Evolutionary conservation across 2,113 vertebrate species (phyloP).

Genomic region (Otolemur garnettii): DNA sequence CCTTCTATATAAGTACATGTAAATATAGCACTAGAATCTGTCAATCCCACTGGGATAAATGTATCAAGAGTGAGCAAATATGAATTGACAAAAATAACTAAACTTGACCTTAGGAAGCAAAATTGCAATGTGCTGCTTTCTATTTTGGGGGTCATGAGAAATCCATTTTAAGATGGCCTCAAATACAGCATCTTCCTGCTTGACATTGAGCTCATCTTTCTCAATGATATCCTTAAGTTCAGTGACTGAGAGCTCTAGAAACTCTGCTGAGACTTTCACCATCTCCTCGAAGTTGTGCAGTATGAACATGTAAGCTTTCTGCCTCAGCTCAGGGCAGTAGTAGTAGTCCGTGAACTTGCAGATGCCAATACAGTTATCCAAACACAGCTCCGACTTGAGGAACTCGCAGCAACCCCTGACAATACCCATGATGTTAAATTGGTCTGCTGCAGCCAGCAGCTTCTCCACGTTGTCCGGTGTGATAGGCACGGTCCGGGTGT

Average conservation of each 20-base stretch:
- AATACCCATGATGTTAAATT: constrained; percentile 87
- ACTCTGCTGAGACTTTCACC: constrained; percentile 85
- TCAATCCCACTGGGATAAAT: not conserved
- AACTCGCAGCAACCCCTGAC: constrained; percentile 88
- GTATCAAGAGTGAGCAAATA: not conserved
- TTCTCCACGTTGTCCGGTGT: constrained; percentile 86
- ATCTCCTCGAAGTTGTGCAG: constrained; percentile 91
- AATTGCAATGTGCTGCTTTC: constrained; percentile 85
- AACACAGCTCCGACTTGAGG: constrained; percentile 86
- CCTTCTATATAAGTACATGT: not conserved
- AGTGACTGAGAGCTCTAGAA: constrained; percentile 87
- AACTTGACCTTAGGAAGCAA: constrained; percentile 89
- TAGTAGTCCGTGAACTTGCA: constrained; percentile 88
- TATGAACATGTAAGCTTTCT: constrained; percentile 88
- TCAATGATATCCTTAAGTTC: constrained; percentile 89
- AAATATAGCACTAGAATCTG: not conserved
- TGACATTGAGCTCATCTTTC: constrained; percentile 89
- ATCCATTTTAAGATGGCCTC: constrained; percentile 91
- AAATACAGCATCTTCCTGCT: constrained; percentile 88
- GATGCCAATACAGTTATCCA: constrained; percentile 91
- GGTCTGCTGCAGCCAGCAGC: constrained; percentile 88
- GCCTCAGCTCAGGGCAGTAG: constrained; percentile 82
- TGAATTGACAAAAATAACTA: constrained; percentile 50
- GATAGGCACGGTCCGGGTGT: constrained; percentile 87
- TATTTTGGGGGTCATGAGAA: constrained; percentile 81